These are phyloP conservation scores for Climacteris rufus DNA, from an alignment of 2,113 vertebrate genomes.

Conservation along the genomic window DNA sequence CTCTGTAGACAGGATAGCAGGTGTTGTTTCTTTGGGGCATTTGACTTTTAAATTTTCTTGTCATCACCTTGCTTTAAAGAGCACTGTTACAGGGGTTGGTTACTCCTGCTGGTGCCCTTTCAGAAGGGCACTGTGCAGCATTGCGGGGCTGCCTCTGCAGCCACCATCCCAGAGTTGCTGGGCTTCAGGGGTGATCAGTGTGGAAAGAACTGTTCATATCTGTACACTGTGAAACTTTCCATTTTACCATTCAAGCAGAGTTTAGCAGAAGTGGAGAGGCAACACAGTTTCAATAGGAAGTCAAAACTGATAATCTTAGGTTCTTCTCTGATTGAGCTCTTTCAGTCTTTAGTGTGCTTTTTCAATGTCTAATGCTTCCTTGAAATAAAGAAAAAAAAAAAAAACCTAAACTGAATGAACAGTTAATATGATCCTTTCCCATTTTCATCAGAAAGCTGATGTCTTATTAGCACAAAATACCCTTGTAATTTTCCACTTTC, in stretches of 20 bases:
- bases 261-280: not conserved
- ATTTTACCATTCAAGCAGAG: not conserved
- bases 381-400: not conserved
- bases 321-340: not conserved
- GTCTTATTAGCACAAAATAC: not conserved
- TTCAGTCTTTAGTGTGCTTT: not conserved
- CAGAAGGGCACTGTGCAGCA: not conserved
- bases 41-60: constrained; percentile 16
- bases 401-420: not conserved
- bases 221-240: not conserved
- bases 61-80: not conserved
- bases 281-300: not conserved
- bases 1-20: not conserved
- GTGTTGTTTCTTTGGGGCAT: not conserved
- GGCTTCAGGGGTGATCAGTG: not conserved
- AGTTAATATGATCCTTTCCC: not conserved
- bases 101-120: not conserved
- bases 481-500: not conserved
- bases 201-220: not conserved
- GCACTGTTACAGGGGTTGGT: not conserved
- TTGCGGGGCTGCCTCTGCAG: not conserved
- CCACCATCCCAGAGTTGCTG: not conserved
- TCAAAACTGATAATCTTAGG: not conserved
- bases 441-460: not conserved
- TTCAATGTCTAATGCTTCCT: not conserved